Percentiles rank a stretch among this genome's conserved stretches.
Conservation (phyloP, 2,888 invertebrate species). For the Oxyteleia sp. region DNA sequence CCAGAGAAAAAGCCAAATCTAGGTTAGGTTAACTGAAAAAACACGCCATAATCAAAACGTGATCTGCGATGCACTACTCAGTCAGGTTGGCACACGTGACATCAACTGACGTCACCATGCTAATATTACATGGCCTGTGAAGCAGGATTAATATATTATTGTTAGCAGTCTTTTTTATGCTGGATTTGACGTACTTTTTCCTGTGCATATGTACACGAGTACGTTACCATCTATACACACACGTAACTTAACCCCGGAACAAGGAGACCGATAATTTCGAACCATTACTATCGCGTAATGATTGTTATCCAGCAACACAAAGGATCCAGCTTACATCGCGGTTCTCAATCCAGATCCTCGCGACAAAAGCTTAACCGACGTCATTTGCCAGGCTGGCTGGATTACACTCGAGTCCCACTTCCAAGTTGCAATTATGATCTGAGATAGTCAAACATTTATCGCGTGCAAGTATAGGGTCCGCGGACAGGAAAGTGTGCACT, state of each 20-base stretch:
- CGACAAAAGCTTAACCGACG: constrained; percentile 72
- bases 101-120: too few species aligned
- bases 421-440: constrained; percentile 71
- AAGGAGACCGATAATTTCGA: constrained; percentile 83
- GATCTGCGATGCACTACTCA: too few species aligned
- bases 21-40: too few species aligned
- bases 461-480: constrained; percentile 60
- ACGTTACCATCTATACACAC: constrained; percentile 4
- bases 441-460: constrained; percentile 74
- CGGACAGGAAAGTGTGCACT: constrained; percentile 43
- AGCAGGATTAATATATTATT: too few species aligned
- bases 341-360: constrained; percentile 76
- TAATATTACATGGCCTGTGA: background rate
- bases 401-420: constrained; percentile 67
- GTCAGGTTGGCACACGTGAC: too few species aligned
- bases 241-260: constrained; percentile 67
- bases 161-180: background rate
- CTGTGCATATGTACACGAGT: too few species aligned
- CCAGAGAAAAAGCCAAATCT: too few species aligned
- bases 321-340: constrained; percentile 78
- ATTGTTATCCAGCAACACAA: constrained; percentile 83
- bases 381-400: constrained; percentile 68
- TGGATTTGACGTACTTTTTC: background rate
- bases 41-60: too few species aligned
- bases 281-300: constrained; percentile 84